Conservation (phyloP, 1,140 invertebrate genomes). For the Microplitis mediator region DNA sequence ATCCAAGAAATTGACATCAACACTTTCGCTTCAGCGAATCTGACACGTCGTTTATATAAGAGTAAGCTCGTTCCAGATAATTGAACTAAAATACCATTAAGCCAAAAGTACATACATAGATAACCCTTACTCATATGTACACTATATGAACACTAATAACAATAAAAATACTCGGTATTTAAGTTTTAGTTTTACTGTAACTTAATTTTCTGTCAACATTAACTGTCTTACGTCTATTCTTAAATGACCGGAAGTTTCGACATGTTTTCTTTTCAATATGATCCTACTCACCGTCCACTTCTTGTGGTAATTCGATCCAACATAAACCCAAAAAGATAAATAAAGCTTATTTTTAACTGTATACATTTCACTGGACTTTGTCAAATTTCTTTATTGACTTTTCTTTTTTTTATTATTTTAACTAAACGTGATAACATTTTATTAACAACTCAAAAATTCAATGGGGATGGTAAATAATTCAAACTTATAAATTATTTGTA, state of each 20-base stretch:
- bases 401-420: background rate
- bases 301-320: too few species aligned
- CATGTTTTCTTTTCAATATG: conserved; percentile 51
- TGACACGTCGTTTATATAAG: conserved; percentile 1
- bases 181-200: too few species aligned
- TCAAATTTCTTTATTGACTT: background rate
- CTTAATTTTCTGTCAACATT: too few species aligned
- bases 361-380: background rate
- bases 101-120: background rate
- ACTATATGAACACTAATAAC: background rate
- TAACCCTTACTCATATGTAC: background rate
- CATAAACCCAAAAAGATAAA: background rate
- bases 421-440: too few species aligned
- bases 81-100: conserved; percentile 10
- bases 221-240: too few species aligned
- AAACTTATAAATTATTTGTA: too few species aligned
- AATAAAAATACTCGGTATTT: too few species aligned
- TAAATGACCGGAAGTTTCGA: conserved; percentile 38
- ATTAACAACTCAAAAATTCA: too few species aligned
- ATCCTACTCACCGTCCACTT: conserved; percentile 26
- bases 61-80: background rate
- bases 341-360: background rate
- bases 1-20: conserved; percentile 23
- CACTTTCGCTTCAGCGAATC: conserved; percentile 21
- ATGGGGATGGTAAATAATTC: too few species aligned